Percentiles rank a stretch among this genome's conserved stretches.
Conservation (phyloP, 2,797 vertebrate genomes). For the Amblyopsis hoosieri region DNA sequence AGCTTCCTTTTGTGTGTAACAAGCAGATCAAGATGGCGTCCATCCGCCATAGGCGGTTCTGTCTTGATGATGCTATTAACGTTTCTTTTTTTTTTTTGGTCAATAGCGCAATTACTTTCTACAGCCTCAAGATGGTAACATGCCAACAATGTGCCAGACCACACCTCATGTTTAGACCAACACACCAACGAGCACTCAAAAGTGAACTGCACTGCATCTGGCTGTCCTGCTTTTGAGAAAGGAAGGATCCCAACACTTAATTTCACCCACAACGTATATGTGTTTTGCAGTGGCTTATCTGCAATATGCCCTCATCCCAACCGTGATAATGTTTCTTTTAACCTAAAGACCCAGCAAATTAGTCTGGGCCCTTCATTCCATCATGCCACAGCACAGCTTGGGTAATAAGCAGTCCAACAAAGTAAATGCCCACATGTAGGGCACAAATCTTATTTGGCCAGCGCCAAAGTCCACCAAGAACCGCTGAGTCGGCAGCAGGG, state of each 20-base stretch:
- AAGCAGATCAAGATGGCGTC: no score
- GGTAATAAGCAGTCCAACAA: constrained; percentile 79
- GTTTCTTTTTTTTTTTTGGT: no score
- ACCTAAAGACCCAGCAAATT: constrained; percentile 76
- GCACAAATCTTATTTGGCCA: constrained; percentile 84
- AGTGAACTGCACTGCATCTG: not conserved
- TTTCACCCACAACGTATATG: constrained; percentile 24
- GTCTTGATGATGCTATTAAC: no score
- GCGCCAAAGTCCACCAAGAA: constrained; percentile 67
- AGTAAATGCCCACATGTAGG: constrained; percentile 78
- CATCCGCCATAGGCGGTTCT: no score
- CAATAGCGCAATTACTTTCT: no score
- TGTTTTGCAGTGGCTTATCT: constrained; percentile 60
- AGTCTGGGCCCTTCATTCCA: constrained; percentile 70
- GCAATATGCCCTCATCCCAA: constrained; percentile 57
- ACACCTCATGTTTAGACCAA: no score
- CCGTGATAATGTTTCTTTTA: constrained; percentile 76
- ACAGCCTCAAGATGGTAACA: no score
- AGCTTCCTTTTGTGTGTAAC: no score
- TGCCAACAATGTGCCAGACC: no score
- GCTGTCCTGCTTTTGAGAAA: not conserved
- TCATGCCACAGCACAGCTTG: constrained; percentile 74
- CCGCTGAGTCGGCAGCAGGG: constrained; percentile 77
- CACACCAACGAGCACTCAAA: no score
- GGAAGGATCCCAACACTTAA: constrained; percentile 2